phyloP scores from a whole-genome alignment of 2,797 vertebrate genomes.

The Clamator glandarius region DNA sequence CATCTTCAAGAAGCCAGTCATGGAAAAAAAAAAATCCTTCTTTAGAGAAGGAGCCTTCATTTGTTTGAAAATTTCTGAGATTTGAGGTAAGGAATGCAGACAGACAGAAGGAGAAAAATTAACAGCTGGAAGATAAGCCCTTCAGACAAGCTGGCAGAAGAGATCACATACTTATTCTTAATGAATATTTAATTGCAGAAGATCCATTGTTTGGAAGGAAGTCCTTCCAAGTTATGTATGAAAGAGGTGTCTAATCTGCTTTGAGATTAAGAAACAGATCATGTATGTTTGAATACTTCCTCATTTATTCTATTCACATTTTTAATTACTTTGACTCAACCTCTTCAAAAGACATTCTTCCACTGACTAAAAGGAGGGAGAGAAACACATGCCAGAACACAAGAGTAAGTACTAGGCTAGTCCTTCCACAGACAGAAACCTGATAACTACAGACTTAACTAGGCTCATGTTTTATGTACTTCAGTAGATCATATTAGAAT shows the following conservation, averaged over 20 bases:
- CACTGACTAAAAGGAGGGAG: not conserved
- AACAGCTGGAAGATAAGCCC: not conserved
- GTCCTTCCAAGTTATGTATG: not conserved
- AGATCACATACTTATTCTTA: not conserved
- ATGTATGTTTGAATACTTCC: not conserved
- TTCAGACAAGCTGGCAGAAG: constrained; percentile 14
- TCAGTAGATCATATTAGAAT: not conserved
- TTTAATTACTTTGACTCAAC: not conserved
- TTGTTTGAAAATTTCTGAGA: not conserved
- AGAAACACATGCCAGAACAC: not conserved
- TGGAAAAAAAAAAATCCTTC: not conserved
- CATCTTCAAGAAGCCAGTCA: too few relatives aligned
- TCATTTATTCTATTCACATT: not conserved
- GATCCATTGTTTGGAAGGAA: not conserved
- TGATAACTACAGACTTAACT: not conserved
- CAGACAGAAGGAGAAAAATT: not conserved
- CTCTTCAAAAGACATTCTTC: not conserved
- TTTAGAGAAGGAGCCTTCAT: not conserved
- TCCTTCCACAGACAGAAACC: not conserved
- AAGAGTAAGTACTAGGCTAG: not conserved
- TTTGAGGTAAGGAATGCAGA: not conserved
- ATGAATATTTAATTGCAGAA: not conserved
- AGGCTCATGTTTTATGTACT: not conserved
- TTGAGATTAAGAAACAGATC: not conserved
- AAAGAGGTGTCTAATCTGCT: not conserved